These are phyloP conservation scores for Lasioglossum villosulum DNA, from an alignment of 2,888 invertebrate genomes.

Conservation along the genomic window DNA sequence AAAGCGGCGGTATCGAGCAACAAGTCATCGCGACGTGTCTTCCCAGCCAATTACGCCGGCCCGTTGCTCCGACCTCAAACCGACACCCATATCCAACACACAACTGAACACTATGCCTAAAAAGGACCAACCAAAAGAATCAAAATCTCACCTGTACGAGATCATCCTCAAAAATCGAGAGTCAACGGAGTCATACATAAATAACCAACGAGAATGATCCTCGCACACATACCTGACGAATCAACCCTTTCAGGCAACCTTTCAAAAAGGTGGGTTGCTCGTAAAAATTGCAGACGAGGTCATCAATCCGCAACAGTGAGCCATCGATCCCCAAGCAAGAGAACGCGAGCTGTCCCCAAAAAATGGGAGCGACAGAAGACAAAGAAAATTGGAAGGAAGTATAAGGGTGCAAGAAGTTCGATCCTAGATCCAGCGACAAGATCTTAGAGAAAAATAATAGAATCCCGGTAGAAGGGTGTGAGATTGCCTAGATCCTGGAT, in stretches of 20 bases:
- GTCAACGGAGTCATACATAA: background rate
- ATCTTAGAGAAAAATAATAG: background rate
- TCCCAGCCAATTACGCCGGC: slow-evolving; percentile 24
- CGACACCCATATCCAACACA: background rate
- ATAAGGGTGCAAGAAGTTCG: background rate
- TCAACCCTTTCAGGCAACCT: background rate
- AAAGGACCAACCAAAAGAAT: background rate
- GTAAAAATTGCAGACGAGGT: slow-evolving; percentile 7
- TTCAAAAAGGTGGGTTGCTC: background rate
- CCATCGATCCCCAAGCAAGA: background rate
- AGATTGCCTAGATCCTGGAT: slow-evolving; percentile 21
- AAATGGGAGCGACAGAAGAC: background rate
- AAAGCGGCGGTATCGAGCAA: slow-evolving; percentile 45
- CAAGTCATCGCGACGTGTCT: slow-evolving; percentile 48
- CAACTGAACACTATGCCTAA: too few species aligned
- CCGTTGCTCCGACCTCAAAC: background rate
- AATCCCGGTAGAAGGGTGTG: background rate
- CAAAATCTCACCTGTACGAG: background rate
- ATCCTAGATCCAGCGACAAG: background rate
- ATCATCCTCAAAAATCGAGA: background rate
- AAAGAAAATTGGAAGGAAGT: background rate
- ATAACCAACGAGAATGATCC: background rate
- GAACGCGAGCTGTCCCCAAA: background rate
- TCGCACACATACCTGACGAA: background rate
- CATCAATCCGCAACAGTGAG: slow-evolving; percentile 7